phyloP scores from a whole-genome alignment of 2,797 vertebrate genomes.

The Paguma larvata region DNA sequence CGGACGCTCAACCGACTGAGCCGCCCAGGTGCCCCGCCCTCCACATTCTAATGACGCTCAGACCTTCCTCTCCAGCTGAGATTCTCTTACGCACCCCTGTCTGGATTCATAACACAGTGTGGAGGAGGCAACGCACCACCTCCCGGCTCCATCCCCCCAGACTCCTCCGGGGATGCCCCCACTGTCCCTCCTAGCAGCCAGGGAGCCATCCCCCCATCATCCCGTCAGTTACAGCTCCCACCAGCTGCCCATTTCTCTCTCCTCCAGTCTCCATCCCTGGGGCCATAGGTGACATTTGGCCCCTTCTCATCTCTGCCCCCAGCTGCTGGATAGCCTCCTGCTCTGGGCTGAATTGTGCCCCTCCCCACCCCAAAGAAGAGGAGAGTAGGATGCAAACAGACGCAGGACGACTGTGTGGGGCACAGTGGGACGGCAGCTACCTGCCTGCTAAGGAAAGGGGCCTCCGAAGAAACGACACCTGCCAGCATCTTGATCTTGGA shows the following conservation, averaged over 20 bases:
- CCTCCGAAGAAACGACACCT: background rate
- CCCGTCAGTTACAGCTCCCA: background rate
- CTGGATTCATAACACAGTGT: background rate
- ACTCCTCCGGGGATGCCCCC: background rate
- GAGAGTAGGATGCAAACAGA: background rate
- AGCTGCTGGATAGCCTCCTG: background rate
- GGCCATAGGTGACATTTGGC: too few species aligned
- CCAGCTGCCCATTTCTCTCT: background rate
- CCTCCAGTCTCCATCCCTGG: background rate
- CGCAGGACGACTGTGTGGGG: background rate
- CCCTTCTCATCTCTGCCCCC: background rate
- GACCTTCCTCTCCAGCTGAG: background rate
- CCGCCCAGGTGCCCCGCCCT: background rate
- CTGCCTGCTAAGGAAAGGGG: background rate
- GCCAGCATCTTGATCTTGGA: background rate
- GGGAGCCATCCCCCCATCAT: background rate
- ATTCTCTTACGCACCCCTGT: background rate
- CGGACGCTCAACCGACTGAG: too few species aligned
- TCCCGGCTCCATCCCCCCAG: background rate
- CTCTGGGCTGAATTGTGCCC: background rate
- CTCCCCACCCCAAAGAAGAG: background rate
- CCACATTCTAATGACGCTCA: fast-evolving
- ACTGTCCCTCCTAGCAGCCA: background rate
- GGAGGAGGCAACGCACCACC: background rate
- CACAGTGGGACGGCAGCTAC: background rate